Percentiles rank a stretch among this genome's conserved stretches.
phyloP scores from a whole-genome alignment of 2,113 vertebrate genomes.

The Falco punctatus region DNA sequence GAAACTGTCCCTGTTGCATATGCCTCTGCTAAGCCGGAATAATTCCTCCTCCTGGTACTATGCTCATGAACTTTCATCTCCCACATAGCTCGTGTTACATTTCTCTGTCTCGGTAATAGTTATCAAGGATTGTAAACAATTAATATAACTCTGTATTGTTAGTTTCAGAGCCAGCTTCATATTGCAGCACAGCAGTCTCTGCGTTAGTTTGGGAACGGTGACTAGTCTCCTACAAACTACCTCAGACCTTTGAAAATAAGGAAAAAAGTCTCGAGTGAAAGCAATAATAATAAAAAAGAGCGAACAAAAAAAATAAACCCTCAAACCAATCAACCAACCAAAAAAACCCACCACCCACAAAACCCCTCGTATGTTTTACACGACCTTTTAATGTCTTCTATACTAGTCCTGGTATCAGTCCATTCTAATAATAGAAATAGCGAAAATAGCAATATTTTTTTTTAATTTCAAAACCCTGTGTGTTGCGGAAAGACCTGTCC shows the following conservation, averaged over 20 bases:
- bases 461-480: background rate
- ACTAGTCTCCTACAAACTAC: background rate
- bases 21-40: background rate
- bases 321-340: background rate
- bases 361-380: rapidly evolving
- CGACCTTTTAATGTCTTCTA: background rate
- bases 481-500: background rate
- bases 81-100: rapidly evolving
- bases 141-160: background rate
- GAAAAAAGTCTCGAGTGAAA: background rate
- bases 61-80: background rate
- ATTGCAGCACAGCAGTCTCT: background rate
- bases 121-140: background rate
- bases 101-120: background rate
- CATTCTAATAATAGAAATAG: background rate
- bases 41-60: background rate
- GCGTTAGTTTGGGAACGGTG: background rate
- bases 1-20: background rate
- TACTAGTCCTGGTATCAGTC: background rate
- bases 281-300: background rate
- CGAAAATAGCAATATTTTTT: background rate
- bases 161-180: background rate
- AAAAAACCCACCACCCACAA: background rate
- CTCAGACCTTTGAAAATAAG: background rate
- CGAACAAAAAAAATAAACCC: background rate